phyloP scores from a whole-genome alignment of 2,113 vertebrate genomes.

The Suncus etruscus region DNA sequence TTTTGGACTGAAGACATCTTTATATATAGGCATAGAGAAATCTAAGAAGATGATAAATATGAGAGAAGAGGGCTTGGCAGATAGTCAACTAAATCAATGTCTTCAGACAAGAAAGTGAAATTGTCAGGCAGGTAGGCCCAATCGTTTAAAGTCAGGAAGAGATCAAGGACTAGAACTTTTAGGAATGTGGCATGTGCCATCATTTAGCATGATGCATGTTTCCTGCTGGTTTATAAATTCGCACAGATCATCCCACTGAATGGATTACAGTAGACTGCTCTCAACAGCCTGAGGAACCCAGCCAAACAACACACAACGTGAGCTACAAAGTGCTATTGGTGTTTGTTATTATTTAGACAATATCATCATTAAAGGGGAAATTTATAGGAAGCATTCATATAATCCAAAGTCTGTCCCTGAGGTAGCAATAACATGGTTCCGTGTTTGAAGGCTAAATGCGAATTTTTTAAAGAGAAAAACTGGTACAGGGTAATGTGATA shows the following conservation, averaged over 20 bases:
- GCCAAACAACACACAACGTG: conserved; percentile 62
- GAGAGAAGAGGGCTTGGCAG: conserved; percentile 31
- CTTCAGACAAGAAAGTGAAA: conserved; percentile 49
- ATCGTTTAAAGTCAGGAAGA: conserved; percentile 29
- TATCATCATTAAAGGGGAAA: conserved; percentile 63
- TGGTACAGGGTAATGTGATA: conserved; percentile 49
- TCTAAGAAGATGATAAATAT: conserved; percentile 51
- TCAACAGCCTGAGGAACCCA: conserved; percentile 48
- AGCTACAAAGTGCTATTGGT: conserved; percentile 66
- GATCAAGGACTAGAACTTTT: conserved; percentile 58
- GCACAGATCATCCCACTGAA: conserved; percentile 62
- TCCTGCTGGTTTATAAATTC: conserved; percentile 72
- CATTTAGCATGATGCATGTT: conserved; percentile 68
- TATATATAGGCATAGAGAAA: conserved; percentile 1
- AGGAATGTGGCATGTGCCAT: conserved; percentile 45
- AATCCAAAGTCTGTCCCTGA: conserved; percentile 63
- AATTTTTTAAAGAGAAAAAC: conserved; percentile 68
- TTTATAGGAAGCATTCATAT: conserved; percentile 67
- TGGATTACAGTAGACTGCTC: conserved; percentile 64
- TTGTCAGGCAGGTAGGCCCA: background rate
- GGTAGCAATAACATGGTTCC: conserved; percentile 61
- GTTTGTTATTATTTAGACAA: conserved; percentile 74
- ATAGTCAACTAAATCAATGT: conserved; percentile 63
- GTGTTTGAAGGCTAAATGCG: conserved; percentile 40
- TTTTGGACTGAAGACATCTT: conserved; percentile 29